Base-by-base conservation (phyloP, 2,888 invertebrate species). In the Cephus pulcher region DNA sequence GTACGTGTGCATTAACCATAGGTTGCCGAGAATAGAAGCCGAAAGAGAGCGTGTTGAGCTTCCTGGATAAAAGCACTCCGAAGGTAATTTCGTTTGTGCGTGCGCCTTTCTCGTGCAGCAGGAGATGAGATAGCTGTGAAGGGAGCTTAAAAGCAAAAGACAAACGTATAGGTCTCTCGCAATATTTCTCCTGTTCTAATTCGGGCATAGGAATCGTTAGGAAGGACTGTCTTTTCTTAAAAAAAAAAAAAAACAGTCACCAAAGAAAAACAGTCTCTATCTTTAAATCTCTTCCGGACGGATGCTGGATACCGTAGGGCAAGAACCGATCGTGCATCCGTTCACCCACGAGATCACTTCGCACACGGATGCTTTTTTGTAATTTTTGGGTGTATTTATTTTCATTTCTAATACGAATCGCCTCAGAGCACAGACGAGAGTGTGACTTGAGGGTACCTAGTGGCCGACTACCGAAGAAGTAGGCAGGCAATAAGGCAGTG, bases 401-500 rank as follows among this genome's bases (percentile, higher is more conserved):
- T 9, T 56, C 30, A 6, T 15, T 15, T 6, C 6, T 2, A 56
- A 23, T 56, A 56, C 23, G 1, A 56, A 56, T 23, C 56, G 56
- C 9, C 23, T 56, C 9, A 9, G 23, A 56, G 56, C 56, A 9
- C 23, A 23, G 23, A 40, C 6, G 40, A 56, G 56, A 56, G 23
- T 34, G 30, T 30, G 71, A 33, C 71, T 34, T 11, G 71, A 71
- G 71, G 71, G 32, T 71, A 32, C 33, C 33, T 71, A 32, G 71
- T 33, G 71, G 71, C 23, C 33, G 71, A 32, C 71, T 71, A 80
- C 71, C 75, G 37, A 74, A 82, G 82, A 80, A 82, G 82, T 82
- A 82, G 82, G 82, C 82, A 82, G 82, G 76, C 75, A 75, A 81
- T 76, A 82, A 81, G 84, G 82, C 81, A 81, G 82, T 9, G 56